phyloP scores from a whole-genome alignment of 2,113 vertebrate genomes.

The Antechinus stuartii region DNA sequence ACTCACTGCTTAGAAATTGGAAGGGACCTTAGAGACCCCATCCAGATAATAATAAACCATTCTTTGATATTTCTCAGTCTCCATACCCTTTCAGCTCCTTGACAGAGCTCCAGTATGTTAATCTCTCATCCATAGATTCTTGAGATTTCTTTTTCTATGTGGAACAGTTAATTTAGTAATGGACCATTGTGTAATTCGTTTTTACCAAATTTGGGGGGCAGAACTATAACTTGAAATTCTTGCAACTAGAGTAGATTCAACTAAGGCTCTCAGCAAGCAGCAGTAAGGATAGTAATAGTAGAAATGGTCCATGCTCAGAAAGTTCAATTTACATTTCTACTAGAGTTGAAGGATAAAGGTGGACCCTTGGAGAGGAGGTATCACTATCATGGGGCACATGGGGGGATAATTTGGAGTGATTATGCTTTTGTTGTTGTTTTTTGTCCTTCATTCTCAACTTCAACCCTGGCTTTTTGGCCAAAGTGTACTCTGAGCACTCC shows the following conservation, averaged over 20 bases:
- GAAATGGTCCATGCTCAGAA: neutral
- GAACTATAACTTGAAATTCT: neutral
- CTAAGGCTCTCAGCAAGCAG: neutral
- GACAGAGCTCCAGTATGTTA: neutral
- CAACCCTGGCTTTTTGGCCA: neutral
- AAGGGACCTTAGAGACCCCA: neutral
- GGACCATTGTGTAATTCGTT: conserved; percentile 35
- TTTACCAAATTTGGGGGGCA: neutral
- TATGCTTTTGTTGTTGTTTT: no score
- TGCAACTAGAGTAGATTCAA: neutral
- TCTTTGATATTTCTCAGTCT: neutral
- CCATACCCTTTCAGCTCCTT: neutral
- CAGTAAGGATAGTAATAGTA: neutral
- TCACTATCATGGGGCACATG: neutral
- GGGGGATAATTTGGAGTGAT: neutral
- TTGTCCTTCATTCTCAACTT: neutral
- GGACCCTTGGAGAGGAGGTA: neutral
- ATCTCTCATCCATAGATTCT: conserved; percentile 17
- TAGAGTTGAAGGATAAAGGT: neutral
- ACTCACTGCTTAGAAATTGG: neutral
- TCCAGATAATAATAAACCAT: accelerated
- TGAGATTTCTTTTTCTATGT: conserved; percentile 52
- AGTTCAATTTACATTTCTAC: neutral
- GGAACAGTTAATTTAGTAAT: conserved; percentile 57
- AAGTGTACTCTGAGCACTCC: neutral